A percentile compares a stretch with the other conserved stretches of the same genome.
Conservation (phyloP, 1,140 invertebrate species). For the Microplitis mediator region DNA sequence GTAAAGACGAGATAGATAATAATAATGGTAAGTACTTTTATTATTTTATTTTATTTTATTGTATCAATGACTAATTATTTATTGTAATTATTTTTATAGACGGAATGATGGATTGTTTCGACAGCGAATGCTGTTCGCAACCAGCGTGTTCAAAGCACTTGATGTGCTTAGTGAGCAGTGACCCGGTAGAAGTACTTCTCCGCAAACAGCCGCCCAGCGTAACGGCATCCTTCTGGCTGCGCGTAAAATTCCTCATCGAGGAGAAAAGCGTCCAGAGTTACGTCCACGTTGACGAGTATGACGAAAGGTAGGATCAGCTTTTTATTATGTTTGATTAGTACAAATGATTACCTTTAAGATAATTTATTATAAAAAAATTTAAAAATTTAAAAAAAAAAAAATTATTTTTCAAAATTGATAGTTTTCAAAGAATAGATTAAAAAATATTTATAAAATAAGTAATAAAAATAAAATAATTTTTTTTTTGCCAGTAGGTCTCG, state of each 20-base stretch:
- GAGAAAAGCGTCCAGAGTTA: slow-evolving; percentile 98
- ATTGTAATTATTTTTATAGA: slow-evolving; percentile 68
- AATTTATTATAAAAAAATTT: too few relatives aligned
- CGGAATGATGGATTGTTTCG: slow-evolving; percentile 96
- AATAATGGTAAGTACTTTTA: slow-evolving; percentile 77
- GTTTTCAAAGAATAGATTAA: too few relatives aligned
- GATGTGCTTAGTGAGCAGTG: slow-evolving; percentile 93
- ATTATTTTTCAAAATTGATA: too few relatives aligned
- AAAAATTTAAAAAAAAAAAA: too few relatives aligned
- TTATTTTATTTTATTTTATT: background rate
- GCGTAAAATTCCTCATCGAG: slow-evolving; percentile 97
- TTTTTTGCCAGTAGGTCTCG: background rate
- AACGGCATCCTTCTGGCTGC: slow-evolving; percentile 96
- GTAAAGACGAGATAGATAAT: slow-evolving; percentile 93
- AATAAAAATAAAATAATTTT: background rate
- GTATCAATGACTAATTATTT: background rate
- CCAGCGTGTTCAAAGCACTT: slow-evolving; percentile 84
- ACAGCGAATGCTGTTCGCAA: slow-evolving; percentile 92
- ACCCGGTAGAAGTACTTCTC: slow-evolving; percentile 92
- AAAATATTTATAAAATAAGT: background rate
- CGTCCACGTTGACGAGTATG: slow-evolving; percentile 95
- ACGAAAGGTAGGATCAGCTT: slow-evolving; percentile 85
- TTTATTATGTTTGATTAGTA: slow-evolving; percentile 26
- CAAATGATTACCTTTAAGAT: too few relatives aligned
- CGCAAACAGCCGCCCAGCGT: slow-evolving; percentile 94